Evolutionary conservation across 2,113 vertebrate species (phyloP).

Genomic region (Cololabis saira): DNA sequence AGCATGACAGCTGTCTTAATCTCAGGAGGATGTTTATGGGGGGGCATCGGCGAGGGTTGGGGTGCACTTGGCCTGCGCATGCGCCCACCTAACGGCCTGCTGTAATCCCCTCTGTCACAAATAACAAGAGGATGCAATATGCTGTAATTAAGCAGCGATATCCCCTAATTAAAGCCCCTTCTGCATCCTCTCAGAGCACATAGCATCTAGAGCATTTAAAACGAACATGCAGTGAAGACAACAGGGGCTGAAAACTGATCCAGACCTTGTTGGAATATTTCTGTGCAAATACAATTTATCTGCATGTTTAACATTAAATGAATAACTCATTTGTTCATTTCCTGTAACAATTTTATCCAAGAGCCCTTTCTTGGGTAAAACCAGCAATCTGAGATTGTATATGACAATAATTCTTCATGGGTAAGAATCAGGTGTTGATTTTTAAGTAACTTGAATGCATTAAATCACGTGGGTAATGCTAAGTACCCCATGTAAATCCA

Average conservation of each 20-base stretch:
- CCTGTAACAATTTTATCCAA: background rate
- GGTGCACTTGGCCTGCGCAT: constrained; percentile 62
- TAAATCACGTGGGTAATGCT: too few species aligned
- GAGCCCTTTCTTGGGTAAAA: background rate
- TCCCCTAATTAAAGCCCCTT: constrained; percentile 34
- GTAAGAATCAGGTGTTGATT: too few species aligned
- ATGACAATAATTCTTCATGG: too few species aligned
- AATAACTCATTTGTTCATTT: background rate
- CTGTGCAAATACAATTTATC: too few species aligned
- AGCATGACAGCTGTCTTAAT: constrained; percentile 19
- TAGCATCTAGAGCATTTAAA: background rate
- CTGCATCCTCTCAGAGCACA: too few species aligned
- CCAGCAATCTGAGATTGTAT: background rate
- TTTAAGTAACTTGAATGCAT: too few species aligned
- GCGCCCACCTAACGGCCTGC: constrained; percentile 52
- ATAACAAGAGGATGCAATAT: constrained; percentile 55
- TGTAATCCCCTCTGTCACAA: constrained; percentile 58
- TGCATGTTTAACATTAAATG: background rate
- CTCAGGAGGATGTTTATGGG: constrained; percentile 34
- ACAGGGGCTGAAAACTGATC: background rate
- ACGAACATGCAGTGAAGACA: background rate
- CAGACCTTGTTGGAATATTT: too few species aligned
- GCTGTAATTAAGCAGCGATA: constrained; percentile 48
- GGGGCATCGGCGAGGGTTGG: background rate
- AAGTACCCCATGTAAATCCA: too few species aligned